Percentiles rank a stretch among this genome's conserved stretches.
Conservation (phyloP, 2,797 vertebrate species). For the Myoxocephalus aenaeus region DNA sequence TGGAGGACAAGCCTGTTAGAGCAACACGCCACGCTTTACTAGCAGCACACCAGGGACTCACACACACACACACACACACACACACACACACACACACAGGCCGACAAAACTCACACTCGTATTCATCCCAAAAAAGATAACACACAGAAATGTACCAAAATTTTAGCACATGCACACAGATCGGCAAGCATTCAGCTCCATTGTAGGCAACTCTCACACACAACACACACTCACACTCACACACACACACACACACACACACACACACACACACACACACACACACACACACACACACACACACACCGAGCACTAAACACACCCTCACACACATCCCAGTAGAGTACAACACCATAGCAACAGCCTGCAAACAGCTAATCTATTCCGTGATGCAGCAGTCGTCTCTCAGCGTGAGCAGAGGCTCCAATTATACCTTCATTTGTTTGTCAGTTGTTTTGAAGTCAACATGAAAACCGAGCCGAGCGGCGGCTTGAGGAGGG, state of each 20-base stretch:
- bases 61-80: slow-evolving; percentile 17
- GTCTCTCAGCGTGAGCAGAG: slow-evolving; percentile 70
- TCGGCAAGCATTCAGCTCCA: slow-evolving; percentile 53
- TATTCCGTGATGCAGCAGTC: slow-evolving; percentile 76
- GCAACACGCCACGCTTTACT: slow-evolving; percentile 72
- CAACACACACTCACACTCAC: too few relatives aligned
- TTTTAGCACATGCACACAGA: slow-evolving; percentile 20
- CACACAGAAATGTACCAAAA: slow-evolving; percentile 38
- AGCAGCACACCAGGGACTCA: slow-evolving; percentile 66
- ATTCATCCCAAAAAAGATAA: slow-evolving; percentile 33
- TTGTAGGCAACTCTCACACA: slow-evolving; percentile 47
- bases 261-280: slow-evolving; percentile 34
- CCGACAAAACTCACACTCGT: slow-evolving; percentile 11
- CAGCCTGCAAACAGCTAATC: slow-evolving; percentile 77
- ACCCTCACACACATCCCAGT: slow-evolving; percentile 57
- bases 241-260: slow-evolving; percentile 37
- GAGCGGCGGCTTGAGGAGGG: slow-evolving; percentile 18
- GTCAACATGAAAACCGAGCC: slow-evolving; percentile 61
- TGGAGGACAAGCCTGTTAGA: slow-evolving; percentile 80
- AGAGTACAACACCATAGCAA: slow-evolving; percentile 72
- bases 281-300: slow-evolving; percentile 38
- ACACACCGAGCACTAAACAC: slow-evolving; percentile 44
- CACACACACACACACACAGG: slow-evolving; percentile 14
- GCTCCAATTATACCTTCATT: slow-evolving; percentile 80
- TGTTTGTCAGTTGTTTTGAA: slow-evolving; percentile 79